Conservation (phyloP, 2,888 invertebrate species). For the Dynastes maya region DNA sequence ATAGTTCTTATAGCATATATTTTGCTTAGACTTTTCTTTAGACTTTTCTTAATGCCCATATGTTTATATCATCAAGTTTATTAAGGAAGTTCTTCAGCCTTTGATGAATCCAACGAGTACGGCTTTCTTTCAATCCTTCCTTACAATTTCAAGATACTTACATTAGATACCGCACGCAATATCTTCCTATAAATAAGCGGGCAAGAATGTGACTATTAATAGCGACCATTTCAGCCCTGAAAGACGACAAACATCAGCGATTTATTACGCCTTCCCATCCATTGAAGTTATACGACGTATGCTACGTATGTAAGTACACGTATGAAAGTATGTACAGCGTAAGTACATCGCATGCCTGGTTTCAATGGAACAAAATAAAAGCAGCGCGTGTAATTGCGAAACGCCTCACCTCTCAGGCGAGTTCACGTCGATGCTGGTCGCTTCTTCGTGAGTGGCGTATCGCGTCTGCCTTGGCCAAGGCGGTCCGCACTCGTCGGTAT, state of each 20-base stretch:
- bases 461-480: not conserved
- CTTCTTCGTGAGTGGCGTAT: constrained; percentile 9
- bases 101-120: no score
- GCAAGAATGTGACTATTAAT: constrained; percentile 23
- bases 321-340: not conserved
- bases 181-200: constrained; percentile 11
- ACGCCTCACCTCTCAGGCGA: not conserved
- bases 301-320: not conserved
- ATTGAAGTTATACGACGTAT: constrained; percentile 23
- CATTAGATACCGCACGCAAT: not conserved
- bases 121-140: not conserved
- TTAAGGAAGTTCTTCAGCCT: no score
- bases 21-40: no score
- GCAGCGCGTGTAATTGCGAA: constrained; percentile 22
- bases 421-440: no score
- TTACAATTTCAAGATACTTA: not conserved
- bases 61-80: no score
- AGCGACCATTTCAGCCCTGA: constrained; percentile 16
- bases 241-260: constrained; percentile 19
- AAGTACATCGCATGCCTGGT: constrained; percentile 1
- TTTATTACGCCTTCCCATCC: constrained; percentile 16
- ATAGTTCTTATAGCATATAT: no score
- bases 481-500: not conserved
- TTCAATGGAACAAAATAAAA: constrained; percentile 31
- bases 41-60: no score